A percentile compares a stretch with the other conserved stretches of the same genome.
Conservation (phyloP, 2,113 vertebrate genomes). For the Pardalotus punctatus region DNA sequence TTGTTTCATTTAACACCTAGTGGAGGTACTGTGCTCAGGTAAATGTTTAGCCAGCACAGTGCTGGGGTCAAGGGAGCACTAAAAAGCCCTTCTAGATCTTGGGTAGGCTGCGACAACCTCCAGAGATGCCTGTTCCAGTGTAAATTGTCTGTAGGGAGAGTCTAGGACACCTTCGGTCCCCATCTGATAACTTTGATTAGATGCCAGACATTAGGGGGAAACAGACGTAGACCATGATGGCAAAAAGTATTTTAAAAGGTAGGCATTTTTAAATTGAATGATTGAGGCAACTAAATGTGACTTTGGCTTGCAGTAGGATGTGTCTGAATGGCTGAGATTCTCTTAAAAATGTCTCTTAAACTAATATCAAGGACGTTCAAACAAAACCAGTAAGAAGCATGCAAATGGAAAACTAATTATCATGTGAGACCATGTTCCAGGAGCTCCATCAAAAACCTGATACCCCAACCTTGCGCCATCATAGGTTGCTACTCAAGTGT, state of each 20-base stretch:
- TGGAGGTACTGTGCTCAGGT: neutral
- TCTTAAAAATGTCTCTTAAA: neutral
- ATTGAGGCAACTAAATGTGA: neutral
- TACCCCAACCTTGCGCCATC: neutral
- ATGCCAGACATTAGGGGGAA: neutral
- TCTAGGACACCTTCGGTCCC: neutral
- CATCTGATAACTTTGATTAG: neutral
- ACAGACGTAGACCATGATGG: rapidly evolving
- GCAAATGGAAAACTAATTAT: neutral
- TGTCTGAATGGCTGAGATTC: neutral
- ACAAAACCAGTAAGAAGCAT: neutral
- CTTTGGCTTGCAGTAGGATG: neutral
- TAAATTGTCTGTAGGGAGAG: neutral
- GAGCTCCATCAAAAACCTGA: neutral
- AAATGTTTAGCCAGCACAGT: neutral
- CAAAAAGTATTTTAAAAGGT: neutral
- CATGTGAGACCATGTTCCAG: neutral
- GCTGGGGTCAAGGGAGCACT: neutral
- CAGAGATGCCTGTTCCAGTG: neutral
- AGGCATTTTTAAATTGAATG: neutral
- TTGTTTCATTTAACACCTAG: neutral
- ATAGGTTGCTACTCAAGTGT: neutral
- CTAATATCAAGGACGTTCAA: neutral
- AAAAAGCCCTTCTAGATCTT: neutral
- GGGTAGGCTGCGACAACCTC: neutral